These are phyloP conservation scores for Sphaerophoria taeniata DNA, from an alignment of 2,888 invertebrate species.

Conservation along the genomic window DNA sequence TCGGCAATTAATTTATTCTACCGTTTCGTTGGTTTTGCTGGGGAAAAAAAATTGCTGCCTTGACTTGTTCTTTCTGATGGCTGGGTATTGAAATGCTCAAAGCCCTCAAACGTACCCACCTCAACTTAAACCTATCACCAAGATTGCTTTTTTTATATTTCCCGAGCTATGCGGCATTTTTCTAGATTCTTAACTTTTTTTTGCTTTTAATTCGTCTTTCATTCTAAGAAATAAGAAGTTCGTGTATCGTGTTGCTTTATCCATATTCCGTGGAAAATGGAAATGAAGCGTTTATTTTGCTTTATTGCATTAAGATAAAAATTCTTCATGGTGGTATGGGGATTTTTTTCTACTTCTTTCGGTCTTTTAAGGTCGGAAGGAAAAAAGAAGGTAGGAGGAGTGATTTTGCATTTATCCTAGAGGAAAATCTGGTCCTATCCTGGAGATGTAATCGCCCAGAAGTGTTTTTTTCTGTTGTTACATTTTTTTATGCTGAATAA, in stretches of 20 bases:
- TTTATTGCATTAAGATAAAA: constrained; percentile 78
- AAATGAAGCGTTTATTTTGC: constrained; percentile 82
- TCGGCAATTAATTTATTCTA: constrained; percentile 79
- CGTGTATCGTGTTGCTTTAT: constrained; percentile 17
- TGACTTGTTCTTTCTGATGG: too few species aligned
- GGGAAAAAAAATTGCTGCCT: neutral
- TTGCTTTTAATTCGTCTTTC: constrained; percentile 23
- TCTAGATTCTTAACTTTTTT: constrained; percentile 75
- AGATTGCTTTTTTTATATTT: constrained; percentile 16
- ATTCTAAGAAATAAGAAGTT: constrained; percentile 18
- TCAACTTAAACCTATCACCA: constrained; percentile 19
- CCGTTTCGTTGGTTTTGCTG: constrained; percentile 42
- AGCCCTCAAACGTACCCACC: neutral
- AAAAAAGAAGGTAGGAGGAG: constrained; percentile 40
- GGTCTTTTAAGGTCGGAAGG: constrained; percentile 3
- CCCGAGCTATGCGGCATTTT: constrained; percentile 50
- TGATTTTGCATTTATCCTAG: constrained; percentile 76
- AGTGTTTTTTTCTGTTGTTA: constrained; percentile 69
- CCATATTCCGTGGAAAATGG: constrained; percentile 79
- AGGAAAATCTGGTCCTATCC: constrained; percentile 63
- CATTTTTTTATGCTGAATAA: constrained; percentile 26
- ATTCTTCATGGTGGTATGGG: constrained; percentile 72
- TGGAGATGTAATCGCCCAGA: constrained; percentile 81
- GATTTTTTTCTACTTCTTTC: constrained; percentile 45
- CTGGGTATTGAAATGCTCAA: constrained; percentile 61